Base-by-base conservation (phyloP, 2,113 vertebrate species). In the Hirundichthys speculiger region DNA sequence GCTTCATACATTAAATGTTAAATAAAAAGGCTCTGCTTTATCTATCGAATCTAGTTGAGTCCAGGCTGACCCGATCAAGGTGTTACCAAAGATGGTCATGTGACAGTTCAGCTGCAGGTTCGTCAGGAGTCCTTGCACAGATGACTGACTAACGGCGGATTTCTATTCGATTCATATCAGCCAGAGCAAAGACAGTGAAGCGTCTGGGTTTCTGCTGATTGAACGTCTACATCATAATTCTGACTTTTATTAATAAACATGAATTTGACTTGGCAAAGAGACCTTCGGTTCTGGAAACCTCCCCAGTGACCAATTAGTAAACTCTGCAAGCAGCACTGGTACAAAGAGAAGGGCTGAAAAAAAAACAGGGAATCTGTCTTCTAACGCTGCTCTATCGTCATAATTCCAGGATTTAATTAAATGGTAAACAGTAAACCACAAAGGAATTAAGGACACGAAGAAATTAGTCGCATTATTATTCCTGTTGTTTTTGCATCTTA, bases 231-330 rank as follows among this genome's bases (percentile, higher is more conserved):
- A 10, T 34, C 6, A 34, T 34, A 34, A 34, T 34, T 34, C 67
- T 27, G 63, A 21, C 46, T 63, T 70, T 71, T 69, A 57, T 49
- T 25, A 40, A 74, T 72, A 54, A 82, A 73, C 13, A 19, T 4
- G 11, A 13, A 57, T 56, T 59, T 0, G 4, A 15, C 65, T 69
- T 67, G 50, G 78, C 56, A 80, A 76, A 52, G 54, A 71, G 47
- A 69, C 64, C 66, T 73, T 65, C 51, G 43, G 55, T 46, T 38
- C 43, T 70, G 51, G 13, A 62, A 13, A 51, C 10, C 14, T 81
- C 85, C 77, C 81, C 27, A 5, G 70, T 79, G 87, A 79, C 79
- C 68, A 87, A 87, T 89, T 89, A 89, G 47, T 45, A 62, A 71
- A 84, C 62, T 80, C 73, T 62, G 21, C 30, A 75, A 69, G 50